These are phyloP conservation scores for Hoplias malabaricus DNA, from an alignment of 2,113 vertebrate genomes.

Conservation along the genomic window DNA sequence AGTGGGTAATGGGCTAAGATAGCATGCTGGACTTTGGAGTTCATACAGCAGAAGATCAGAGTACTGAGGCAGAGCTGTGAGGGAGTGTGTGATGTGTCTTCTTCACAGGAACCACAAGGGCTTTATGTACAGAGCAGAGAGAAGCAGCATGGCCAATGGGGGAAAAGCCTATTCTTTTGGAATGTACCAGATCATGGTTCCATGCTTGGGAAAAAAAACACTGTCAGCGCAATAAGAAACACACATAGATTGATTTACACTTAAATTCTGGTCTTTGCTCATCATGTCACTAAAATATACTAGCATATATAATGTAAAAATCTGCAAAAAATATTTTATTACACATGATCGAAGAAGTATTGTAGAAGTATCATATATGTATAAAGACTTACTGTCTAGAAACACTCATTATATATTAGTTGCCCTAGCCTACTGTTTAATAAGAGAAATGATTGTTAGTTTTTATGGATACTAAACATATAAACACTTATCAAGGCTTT, in stretches of 20 bases:
- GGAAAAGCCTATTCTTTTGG: constrained; percentile 26
- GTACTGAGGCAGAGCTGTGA: constrained; percentile 28
- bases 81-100: constrained; percentile 36
- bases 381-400: too few relatives aligned
- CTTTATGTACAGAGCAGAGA: background rate
- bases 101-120: constrained; percentile 8
- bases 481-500: too few relatives aligned
- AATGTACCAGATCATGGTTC: background rate
- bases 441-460: too few relatives aligned
- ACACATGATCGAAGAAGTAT: too few relatives aligned
- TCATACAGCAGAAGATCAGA: constrained; percentile 44
- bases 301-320: too few relatives aligned
- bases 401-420: too few relatives aligned
- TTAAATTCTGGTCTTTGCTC: background rate
- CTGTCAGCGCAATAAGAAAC: background rate
- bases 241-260: background rate
- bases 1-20: constrained; percentile 28
- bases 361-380: too few relatives aligned
- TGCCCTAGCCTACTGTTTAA: too few relatives aligned
- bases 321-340: too few relatives aligned
- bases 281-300: too few relatives aligned
- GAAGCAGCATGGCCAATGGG: constrained; percentile 6
- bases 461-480: too few relatives aligned
- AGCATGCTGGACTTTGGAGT: constrained; percentile 38
- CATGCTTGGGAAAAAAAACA: background rate